phyloP scores from a whole-genome alignment of 2,888 invertebrate species.

The Ophion ellenae region DNA sequence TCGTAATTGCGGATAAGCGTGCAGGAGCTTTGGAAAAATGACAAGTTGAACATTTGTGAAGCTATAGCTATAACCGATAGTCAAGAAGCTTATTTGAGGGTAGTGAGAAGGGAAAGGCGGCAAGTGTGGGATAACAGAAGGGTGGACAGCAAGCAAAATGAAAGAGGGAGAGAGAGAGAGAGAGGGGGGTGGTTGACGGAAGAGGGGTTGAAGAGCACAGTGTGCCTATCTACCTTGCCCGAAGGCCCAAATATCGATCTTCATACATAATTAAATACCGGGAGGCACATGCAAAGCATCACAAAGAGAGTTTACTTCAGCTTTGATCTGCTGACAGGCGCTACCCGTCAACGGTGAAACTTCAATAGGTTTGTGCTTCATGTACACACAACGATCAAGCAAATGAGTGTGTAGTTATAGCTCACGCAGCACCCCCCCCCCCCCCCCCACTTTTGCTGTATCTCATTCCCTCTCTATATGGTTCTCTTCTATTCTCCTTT shows the following conservation, averaged over 20 bases:
- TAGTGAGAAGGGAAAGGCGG: neutral
- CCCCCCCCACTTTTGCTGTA: neutral
- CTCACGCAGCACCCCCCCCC: conserved; percentile 10
- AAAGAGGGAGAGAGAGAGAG: conserved; percentile 10
- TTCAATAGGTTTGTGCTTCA: conserved; percentile 77
- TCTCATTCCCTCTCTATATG: neutral
- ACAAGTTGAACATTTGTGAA: conserved; percentile 15
- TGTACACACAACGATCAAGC: conserved; percentile 44
- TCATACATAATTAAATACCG: conserved; percentile 84
- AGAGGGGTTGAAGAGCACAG: conserved; percentile 32
- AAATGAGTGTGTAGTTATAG: conserved; percentile 44
- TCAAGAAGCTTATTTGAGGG: conserved; percentile 21
- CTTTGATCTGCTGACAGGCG: conserved; percentile 83
- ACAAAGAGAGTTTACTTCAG: conserved; percentile 83
- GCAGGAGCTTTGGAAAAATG: neutral
- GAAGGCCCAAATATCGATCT: conserved; percentile 83
- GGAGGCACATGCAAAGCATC: conserved; percentile 79
- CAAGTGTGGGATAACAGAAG: conserved; percentile 18
- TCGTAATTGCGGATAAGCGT: too few relatives aligned
- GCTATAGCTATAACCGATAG: conserved; percentile 1
- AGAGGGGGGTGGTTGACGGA: conserved; percentile 10
- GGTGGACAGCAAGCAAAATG: conserved; percentile 36
- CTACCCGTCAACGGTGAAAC: conserved; percentile 82
- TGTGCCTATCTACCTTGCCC: conserved; percentile 68
- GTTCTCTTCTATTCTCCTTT: neutral